Base-by-base conservation (phyloP, 2,888 invertebrate genomes). In the Xanthia togata region DNA sequence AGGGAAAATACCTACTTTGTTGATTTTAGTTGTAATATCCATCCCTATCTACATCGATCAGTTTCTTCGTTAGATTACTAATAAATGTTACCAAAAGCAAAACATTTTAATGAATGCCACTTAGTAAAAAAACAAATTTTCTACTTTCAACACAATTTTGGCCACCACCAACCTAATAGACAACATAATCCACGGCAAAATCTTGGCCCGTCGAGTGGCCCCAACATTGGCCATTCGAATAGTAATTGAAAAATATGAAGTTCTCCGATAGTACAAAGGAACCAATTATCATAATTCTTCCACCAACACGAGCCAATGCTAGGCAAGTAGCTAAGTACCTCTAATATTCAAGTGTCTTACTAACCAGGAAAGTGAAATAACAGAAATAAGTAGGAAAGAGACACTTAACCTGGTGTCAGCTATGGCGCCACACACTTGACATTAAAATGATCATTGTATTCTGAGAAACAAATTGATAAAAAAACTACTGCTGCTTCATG, bases 381-480 rank as follows among this genome's bases (percentile, higher is more conserved):
- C 26, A 47, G 50, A 59, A 68, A 63, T 79, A 83, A 83, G 79
- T 81, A 81, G 79, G 83, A 81, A 68, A 79, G 79, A 68, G 72
- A 8, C 35, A 72, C 80, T 79, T 81, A 59, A 72, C 83, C 57
- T 9, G 79, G 20, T 53, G 57, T 38, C 6, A 17, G 2, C 0
- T 14, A 31, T 59, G 50, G 47, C 47, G 60, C 50, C 44, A 31
- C 59, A 38, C 47, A 53, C 62, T 63, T 81, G 57, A 71, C 79
- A 57, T n/a, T 64, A 47, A 63, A 2, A n/a, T 35, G 60, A 35
- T 35, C 6, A 68, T 44, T 63, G 26, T 47, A 47, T 57, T 41
- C 35, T 20, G n/a, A 41, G 35, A 74, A 73, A 62, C 3, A 1
- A 62, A 23, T 47, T 67, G 26, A 72, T 47, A 12, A 14, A 17